phyloP scores from a whole-genome alignment of 2,797 vertebrate genomes.

The Melanotaenia parkinsoni region DNA sequence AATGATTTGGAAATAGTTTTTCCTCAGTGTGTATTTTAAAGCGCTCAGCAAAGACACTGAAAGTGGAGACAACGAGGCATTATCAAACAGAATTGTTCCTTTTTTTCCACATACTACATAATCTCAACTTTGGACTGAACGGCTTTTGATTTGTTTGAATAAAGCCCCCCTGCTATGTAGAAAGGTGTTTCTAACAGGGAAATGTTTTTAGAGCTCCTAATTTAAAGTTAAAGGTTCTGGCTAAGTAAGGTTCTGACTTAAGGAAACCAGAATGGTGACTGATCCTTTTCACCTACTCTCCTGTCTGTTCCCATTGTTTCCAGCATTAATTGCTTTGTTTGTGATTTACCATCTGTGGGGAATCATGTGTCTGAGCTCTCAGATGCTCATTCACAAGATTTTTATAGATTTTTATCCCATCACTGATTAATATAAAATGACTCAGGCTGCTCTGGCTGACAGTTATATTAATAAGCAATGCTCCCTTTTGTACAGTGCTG shows the following conservation, averaged over 20 bases:
- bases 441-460: not conserved
- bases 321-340: not conserved
- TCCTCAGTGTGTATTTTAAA: conserved; percentile 4
- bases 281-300: conserved; percentile 6
- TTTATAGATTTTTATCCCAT: not conserved
- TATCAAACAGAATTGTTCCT: not conserved
- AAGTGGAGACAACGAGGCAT: not conserved
- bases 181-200: not conserved
- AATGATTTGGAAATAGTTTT: not conserved
- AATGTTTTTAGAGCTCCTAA: not conserved
- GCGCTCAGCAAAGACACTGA: not conserved
- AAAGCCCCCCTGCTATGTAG: conserved; percentile 4
- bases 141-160: conserved; percentile 18
- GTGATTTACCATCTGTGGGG: conserved; percentile 10
- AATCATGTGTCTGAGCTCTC: conserved; percentile 5
- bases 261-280: conserved; percentile 22
- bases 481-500: not conserved
- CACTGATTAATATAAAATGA: not conserved
- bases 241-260: not conserved
- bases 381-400: not conserved
- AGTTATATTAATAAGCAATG: not conserved
- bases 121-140: conserved; percentile 1
- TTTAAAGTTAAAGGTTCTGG: not conserved
- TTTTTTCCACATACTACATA: conserved; percentile 2
- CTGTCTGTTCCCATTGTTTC: not conserved